A percentile compares a stretch with the other conserved stretches of the same genome.
Evolutionary conservation across 2,113 vertebrate species (phyloP).

Genomic region (Panurus biarmicus): DNA sequence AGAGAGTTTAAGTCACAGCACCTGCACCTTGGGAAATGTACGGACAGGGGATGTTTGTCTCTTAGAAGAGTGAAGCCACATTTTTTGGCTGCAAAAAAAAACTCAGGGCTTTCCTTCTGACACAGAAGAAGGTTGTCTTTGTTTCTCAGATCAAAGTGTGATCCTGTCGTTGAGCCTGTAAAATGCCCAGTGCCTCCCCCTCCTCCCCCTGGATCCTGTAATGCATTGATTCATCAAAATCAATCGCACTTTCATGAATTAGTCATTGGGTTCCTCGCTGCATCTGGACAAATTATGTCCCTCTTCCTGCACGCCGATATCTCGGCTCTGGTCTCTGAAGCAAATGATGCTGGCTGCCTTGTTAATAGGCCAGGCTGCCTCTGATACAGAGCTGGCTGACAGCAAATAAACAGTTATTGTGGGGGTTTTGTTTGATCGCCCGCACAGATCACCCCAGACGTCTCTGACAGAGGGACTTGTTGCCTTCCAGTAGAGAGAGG

Average conservation of each 20-base stretch:
- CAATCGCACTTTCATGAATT: conserved; percentile 59
- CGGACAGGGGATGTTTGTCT: background rate
- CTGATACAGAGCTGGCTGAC: background rate
- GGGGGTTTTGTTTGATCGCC: conserved; percentile 8
- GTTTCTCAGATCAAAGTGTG: conserved; percentile 54
- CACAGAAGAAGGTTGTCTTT: conserved; percentile 42
- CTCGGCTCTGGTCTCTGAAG: background rate
- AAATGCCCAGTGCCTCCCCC: conserved; percentile 8
- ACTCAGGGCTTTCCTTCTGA: background rate
- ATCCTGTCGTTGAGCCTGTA: conserved; percentile 29
- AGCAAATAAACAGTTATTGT: conserved; percentile 1
- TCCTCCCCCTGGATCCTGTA: background rate
- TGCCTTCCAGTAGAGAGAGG: background rate
- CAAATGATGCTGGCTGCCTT: background rate
- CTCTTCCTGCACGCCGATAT: background rate
- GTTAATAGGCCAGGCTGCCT: background rate
- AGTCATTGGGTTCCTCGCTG: conserved; percentile 32
- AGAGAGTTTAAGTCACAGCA: background rate
- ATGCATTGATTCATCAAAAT: conserved; percentile 62
- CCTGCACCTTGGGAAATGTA: background rate
- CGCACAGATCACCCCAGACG: background rate
- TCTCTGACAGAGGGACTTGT: background rate
- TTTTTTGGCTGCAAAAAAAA: background rate
- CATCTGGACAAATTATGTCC: conserved; percentile 48
- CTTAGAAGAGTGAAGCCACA: background rate